A percentile compares a stretch with the other conserved stretches of the same genome.
These are phyloP conservation scores for Apamea crenata DNA, from an alignment of 2,888 invertebrate genomes.

Conservation along the genomic window DNA sequence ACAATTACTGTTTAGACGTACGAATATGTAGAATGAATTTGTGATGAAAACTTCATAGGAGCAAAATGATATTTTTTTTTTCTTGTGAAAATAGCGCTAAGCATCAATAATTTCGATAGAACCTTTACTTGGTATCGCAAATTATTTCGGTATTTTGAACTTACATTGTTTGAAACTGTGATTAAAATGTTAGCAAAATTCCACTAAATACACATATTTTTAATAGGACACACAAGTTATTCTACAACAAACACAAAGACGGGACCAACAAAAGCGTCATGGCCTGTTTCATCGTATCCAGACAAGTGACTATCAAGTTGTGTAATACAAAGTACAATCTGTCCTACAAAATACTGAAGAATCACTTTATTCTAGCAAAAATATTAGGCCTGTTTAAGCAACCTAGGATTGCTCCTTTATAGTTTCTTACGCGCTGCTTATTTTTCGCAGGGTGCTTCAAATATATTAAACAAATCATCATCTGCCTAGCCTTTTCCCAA, in stretches of 20 bases:
- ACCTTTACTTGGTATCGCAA: neutral
- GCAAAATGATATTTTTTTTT: neutral
- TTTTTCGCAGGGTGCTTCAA: neutral
- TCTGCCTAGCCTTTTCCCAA: too few species aligned
- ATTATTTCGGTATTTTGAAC: slow-evolving; percentile 6
- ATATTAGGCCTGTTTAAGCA: neutral
- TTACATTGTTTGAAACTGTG: neutral
- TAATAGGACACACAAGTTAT: neutral
- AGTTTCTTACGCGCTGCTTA: neutral
- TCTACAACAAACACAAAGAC: slow-evolving; percentile 19
- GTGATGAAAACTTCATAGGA: neutral
- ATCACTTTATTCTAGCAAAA: neutral
- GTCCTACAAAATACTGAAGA: neutral
- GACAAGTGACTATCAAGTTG: neutral
- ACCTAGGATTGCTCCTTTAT: neutral
- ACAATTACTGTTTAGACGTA: neutral
- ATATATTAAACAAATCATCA: neutral
- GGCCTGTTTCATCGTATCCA: slow-evolving; percentile 18
- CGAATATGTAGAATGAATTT: neutral
- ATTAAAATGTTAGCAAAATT: neutral
- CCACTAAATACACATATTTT: neutral
- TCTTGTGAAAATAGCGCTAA: slow-evolving; percentile 5
- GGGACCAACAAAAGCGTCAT: slow-evolving; percentile 12
- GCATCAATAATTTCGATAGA: slow-evolving; percentile 19
- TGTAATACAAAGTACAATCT: neutral